Base-by-base conservation (phyloP, 2,113 vertebrate species). In the Sigmodon hispidus region DNA sequence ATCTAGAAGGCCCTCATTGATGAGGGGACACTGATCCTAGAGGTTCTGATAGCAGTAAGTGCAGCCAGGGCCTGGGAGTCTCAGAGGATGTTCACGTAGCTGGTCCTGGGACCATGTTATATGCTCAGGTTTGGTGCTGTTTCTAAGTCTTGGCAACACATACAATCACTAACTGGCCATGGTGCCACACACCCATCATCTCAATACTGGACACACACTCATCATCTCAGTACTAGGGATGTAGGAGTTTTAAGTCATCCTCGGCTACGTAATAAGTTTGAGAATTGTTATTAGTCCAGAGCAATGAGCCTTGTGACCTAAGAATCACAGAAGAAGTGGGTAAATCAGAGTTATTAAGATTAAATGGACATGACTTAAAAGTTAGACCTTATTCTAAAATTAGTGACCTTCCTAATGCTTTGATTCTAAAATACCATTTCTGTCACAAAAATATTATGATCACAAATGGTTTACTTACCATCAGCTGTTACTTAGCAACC, bases 361-460 rank as follows among this genome's bases (percentile, higher is more conserved):
- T 93, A 92, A 65, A 16, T 70, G 94, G 75, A 80, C 59, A 70
- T 55, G 34, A 72, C 63, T 70, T 88, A 85, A 94, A 80, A 40
- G 45, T 48, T 95, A 4, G 34, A 40, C 36, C 50, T 92, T 92
- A 50, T 76, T 93, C 45, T 43, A 24, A 81, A 79, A 55, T 55
- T 79, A 79, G 31, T 55, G 52, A n/a, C 50, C 76, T 79, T 52
- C 50, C 50, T 36, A 80, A 17, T 55, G 50, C 31, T 55, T 80
- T 55, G 77, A 80, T 80, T n/a, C 50, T 55, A 55, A 79, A 81
- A 26, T 59, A 40, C 21, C 52, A 57, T 59, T 81, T 81, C 36
- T 59, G n/a, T 81, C 79, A 57, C 21, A 40, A 40, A n/a, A 81
- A 21, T 36, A 57, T 81, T 40, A 57, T 40, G 36, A 57, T 81